A percentile compares a stretch with the other conserved stretches of the same genome.
Evolutionary conservation across 2,797 vertebrate genomes (phyloP).

Genomic region (Xenopus petersii): DNA sequence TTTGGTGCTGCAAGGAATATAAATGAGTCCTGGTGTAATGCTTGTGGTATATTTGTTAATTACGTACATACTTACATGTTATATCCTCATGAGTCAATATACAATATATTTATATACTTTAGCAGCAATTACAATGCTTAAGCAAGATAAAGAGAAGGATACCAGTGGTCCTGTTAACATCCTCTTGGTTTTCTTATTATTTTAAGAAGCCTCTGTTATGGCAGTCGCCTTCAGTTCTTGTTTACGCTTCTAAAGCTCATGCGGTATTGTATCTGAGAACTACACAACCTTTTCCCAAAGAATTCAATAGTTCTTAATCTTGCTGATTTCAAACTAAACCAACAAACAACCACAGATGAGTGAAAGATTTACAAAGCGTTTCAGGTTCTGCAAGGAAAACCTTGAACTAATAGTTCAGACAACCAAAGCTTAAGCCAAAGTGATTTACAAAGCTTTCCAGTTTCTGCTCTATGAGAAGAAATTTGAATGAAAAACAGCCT

Average conservation of each 20-base stretch:
- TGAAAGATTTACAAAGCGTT: neutral
- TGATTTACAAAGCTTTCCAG: neutral
- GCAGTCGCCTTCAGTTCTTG: neutral
- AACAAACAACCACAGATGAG: neutral
- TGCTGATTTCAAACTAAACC: neutral
- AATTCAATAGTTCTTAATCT: neutral
- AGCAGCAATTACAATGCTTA: no score
- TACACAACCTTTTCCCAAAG: neutral
- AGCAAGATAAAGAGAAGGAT: no score
- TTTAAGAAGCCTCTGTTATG: neutral
- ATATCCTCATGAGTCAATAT: no score
- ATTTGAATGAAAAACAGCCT: neutral
- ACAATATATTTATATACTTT: no score
- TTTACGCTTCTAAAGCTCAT: neutral
- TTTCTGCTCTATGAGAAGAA: neutral
- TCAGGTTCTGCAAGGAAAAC: conserved; percentile 4
- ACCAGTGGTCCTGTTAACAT: no score
- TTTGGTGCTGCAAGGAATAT: no score
- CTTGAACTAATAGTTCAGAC: conserved; percentile 5
- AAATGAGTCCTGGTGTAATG: no score
- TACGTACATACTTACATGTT: no score
- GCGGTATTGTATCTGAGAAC: neutral
- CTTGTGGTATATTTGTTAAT: no score
- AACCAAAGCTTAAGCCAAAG: neutral
- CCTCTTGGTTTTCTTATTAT: no score